Conservation (phyloP, 2,797 vertebrate genomes). For the Propithecus deckenii region DNA sequence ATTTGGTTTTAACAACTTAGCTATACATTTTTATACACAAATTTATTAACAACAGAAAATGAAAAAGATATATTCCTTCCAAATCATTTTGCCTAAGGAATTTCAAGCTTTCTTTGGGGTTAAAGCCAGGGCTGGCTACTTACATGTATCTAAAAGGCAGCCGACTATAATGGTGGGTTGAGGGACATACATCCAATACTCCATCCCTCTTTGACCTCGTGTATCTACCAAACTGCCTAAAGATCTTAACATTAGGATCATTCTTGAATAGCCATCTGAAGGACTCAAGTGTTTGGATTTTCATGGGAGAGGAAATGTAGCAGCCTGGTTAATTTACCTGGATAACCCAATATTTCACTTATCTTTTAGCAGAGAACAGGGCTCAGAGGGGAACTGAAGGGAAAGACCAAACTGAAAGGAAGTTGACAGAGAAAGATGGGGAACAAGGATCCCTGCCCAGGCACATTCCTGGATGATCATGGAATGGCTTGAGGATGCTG, state of each 20-base stretch:
- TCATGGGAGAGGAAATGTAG: neutral
- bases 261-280: neutral
- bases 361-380: neutral
- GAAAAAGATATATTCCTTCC: neutral
- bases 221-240: neutral
- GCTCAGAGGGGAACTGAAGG: neutral
- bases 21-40: neutral
- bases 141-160: neutral
- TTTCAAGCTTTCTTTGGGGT: neutral
- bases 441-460: neutral
- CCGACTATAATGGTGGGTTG: neutral
- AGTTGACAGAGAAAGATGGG: neutral
- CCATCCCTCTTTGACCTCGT: neutral
- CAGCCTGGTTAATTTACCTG: neutral
- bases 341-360: neutral
- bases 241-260: neutral
- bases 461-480: neutral
- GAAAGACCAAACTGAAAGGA: neutral
- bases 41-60: neutral
- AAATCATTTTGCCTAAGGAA: neutral
- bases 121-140: neutral
- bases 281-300: neutral
- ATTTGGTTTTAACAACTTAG: conserved; percentile 18
- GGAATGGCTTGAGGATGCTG: neutral
- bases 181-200: neutral